Base-by-base conservation (phyloP, 2,797 vertebrate species). In the Gouania willdenowi region DNA sequence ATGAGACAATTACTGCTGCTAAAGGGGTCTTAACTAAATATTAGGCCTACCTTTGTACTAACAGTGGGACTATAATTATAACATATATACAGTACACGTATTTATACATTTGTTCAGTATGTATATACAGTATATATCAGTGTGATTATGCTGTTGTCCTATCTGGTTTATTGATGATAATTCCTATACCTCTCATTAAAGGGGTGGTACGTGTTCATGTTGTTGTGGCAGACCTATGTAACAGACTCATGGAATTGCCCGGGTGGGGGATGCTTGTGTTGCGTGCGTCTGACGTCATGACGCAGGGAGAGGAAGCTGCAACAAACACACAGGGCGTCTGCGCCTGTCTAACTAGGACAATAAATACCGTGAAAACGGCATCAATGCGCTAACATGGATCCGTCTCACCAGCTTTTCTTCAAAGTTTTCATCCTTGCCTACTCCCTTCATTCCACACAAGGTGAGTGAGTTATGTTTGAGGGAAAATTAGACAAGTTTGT, bases 271-370 rank as follows among this genome's bases (percentile, higher is more conserved):
- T 55, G 29, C 44, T 64, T 10, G 26, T 33, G 24, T 11, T 40
- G 41, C 15, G 16, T 77, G 69, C 87, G 81, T 79, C 43, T 86
- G 86, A 87, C 86, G 86, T 87, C 85, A 87, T 8, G 65, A 41
- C 86, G 88, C 44, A 12, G 66, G 55, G 27, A 78, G 76, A 80
- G 83, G 74, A 85, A 74, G 69, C 72, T 80, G 83, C 81, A 83
- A 89, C 83, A 88, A 89, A 90, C 87, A 90, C 76, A 85, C 70
- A 88, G 85, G 86, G 85, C 86, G 86, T 79, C 84, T 88, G 83
- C 81, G 82, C 82, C 82, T 87, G 41, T 76, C 74, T 79, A 85
- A 84, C 74, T 83, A 85, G 87, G 86, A 90, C 88, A 89, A 85
- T 85, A 86, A 85, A 87, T n/a, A n/a, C n/a, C n/a, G 77, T 86